These are phyloP conservation scores for Phrynosoma platyrhinos DNA, from an alignment of 2,113 vertebrate genomes.

Conservation along the genomic window DNA sequence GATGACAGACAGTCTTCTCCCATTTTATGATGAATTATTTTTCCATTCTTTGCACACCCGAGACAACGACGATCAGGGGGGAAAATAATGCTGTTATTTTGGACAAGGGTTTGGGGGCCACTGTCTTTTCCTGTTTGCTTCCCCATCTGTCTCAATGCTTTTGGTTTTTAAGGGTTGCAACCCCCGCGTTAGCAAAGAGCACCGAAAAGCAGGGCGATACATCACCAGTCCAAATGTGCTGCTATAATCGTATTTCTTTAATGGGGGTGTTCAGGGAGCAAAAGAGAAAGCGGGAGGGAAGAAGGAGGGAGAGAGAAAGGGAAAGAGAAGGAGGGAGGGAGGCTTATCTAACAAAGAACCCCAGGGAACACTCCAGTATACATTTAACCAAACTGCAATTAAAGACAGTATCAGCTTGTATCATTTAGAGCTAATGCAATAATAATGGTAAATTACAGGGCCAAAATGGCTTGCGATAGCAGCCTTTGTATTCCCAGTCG, in stretches of 20 bases:
- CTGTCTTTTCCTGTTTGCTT: constrained; percentile 94
- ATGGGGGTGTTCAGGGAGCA: constrained; percentile 89
- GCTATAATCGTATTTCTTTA: constrained; percentile 99
- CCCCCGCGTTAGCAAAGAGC: constrained; percentile 96
- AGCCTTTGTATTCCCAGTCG: constrained; percentile 92
- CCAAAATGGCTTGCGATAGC: constrained; percentile 96
- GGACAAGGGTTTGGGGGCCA: constrained; percentile 93
- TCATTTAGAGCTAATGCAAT: constrained; percentile 99
- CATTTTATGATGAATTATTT: constrained; percentile 97
- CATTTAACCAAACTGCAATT: constrained; percentile 99
- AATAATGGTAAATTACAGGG: constrained; percentile 99
- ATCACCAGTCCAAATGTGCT: constrained; percentile 95
- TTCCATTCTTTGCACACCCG: constrained; percentile 89
- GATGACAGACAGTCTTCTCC: constrained; percentile 96
- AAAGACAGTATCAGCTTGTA: constrained; percentile 99
- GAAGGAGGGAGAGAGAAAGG: background rate
- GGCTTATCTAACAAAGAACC: constrained; percentile 86
- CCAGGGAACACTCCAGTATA: constrained; percentile 89
- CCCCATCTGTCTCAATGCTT: constrained; percentile 98
- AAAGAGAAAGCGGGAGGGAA: constrained; percentile 48
- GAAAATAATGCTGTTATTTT: constrained; percentile 92
- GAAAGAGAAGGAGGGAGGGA: constrained; percentile 8
- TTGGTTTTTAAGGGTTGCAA: constrained; percentile 97
- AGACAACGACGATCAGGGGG: constrained; percentile 76
- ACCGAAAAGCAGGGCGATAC: constrained; percentile 94